phyloP scores from a whole-genome alignment of 1,140 invertebrate species.

The Camponotus vicinus region DNA sequence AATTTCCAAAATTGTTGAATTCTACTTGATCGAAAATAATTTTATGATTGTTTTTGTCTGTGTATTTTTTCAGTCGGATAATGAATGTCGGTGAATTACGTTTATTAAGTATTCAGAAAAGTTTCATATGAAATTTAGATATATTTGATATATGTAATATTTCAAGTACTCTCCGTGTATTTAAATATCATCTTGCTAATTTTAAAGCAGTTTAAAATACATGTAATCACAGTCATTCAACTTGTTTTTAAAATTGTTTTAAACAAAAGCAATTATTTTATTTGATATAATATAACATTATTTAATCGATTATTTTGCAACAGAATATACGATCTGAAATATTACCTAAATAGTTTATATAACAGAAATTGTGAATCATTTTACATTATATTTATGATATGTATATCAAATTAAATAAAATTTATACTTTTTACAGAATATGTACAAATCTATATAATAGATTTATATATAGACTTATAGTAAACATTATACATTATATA shows the following conservation, averaged over 20 bases:
- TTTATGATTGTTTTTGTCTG: constrained; percentile 12
- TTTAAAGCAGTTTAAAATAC: background rate
- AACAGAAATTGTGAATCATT: background rate
- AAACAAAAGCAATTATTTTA: background rate
- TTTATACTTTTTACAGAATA: background rate
- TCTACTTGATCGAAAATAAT: background rate
- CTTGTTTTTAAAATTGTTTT: background rate
- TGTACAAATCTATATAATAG: background rate
- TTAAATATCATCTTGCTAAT: background rate
- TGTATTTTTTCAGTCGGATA: background rate
- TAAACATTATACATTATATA: background rate
- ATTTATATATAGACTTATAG: too few species aligned
- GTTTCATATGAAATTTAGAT: background rate
- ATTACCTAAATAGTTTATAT: background rate
- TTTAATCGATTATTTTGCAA: background rate
- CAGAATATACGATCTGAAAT: background rate
- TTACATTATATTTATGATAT: background rate
- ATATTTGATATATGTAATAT: constrained; percentile 16
- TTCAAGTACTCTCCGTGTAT: background rate
- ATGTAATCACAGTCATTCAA: background rate
- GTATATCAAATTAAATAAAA: background rate
- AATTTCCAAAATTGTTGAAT: background rate
- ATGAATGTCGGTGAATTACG: background rate
- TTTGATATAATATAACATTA: background rate
- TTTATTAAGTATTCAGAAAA: constrained; percentile 11